These are phyloP conservation scores for Zygogramma bicolorata DNA, from an alignment of 2,888 invertebrate species.

Conservation along the genomic window DNA sequence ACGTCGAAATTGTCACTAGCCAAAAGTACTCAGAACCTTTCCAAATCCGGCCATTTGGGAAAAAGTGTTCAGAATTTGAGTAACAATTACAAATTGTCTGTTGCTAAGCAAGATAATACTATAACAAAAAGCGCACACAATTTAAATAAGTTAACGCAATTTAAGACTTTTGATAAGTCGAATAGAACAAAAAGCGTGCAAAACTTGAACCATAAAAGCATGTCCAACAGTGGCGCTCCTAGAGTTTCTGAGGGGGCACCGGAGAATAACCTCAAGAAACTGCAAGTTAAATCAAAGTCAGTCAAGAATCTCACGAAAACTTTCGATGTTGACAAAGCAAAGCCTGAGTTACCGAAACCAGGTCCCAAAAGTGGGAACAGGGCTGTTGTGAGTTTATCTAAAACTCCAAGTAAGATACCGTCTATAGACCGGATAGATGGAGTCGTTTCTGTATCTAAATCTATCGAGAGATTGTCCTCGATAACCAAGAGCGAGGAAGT, in stretches of 20 bases:
- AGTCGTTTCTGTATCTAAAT: constrained; percentile 20
- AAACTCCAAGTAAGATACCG: not conserved
- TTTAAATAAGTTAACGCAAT: constrained; percentile 10
- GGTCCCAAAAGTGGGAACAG: not conserved
- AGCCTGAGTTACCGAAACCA: not conserved
- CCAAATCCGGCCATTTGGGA: constrained; percentile 47
- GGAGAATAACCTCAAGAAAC: not conserved
- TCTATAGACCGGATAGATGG: not conserved
- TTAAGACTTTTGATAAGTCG: constrained; percentile 13
- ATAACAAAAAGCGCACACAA: constrained; percentile 34
- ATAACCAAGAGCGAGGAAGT: constrained; percentile 31
- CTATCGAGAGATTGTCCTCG: constrained; percentile 7
- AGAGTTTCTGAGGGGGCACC: not conserved
- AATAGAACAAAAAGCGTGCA: constrained; percentile 40
- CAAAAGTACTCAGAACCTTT: constrained; percentile 39
- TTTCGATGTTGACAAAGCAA: constrained; percentile 11
- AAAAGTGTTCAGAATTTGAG: constrained; percentile 29
- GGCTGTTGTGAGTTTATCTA: not conserved
- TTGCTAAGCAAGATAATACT: constrained; percentile 32
- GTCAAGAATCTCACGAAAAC: constrained; percentile 19
- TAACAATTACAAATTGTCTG: constrained; percentile 21
- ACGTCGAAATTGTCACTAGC: constrained; percentile 25
- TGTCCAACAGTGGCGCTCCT: not conserved
- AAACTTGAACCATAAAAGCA: constrained; percentile 21
- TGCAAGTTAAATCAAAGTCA: not conserved